Conservation (phyloP, 2,797 vertebrate genomes). For the Paramormyrops hopkinsi region DNA sequence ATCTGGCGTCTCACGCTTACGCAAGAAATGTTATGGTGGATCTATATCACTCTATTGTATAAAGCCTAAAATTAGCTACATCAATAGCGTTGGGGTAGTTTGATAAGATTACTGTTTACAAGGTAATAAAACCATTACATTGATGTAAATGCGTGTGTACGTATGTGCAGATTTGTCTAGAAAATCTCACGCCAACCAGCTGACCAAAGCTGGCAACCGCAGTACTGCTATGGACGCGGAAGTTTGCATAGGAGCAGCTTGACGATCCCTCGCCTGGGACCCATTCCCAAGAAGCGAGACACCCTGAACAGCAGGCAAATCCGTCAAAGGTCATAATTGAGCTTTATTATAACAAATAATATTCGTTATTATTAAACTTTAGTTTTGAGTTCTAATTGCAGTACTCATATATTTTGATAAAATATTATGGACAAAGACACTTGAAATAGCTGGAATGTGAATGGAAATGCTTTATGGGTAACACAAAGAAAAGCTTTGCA, state of each 20-base stretch:
- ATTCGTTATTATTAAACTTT: not conserved
- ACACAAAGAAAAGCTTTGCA: not conserved
- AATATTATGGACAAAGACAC: not conserved
- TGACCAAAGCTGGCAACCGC: no score
- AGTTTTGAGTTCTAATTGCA: not conserved
- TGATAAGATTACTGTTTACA: no score
- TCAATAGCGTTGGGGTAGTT: no score
- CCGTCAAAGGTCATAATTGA: not conserved
- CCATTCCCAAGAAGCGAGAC: not conserved
- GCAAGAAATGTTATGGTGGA: no score
- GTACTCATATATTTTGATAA: not conserved
- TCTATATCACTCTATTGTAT: no score
- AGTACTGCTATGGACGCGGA: no score
- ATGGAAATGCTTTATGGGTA: not conserved
- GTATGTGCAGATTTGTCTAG: not conserved
- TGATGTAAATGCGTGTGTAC: no score
- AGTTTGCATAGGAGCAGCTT: no score
- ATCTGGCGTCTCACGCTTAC: no score
- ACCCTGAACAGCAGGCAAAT: not conserved
- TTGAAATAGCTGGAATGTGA: not conserved
- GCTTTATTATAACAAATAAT: not conserved
- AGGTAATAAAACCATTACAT: no score
- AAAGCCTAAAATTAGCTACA: no score
- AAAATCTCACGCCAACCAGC: no score
- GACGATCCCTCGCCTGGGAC: not conserved